Evolutionary conservation across 2,888 invertebrate genomes (phyloP).

Genomic region (Thelaira solivaga): DNA sequence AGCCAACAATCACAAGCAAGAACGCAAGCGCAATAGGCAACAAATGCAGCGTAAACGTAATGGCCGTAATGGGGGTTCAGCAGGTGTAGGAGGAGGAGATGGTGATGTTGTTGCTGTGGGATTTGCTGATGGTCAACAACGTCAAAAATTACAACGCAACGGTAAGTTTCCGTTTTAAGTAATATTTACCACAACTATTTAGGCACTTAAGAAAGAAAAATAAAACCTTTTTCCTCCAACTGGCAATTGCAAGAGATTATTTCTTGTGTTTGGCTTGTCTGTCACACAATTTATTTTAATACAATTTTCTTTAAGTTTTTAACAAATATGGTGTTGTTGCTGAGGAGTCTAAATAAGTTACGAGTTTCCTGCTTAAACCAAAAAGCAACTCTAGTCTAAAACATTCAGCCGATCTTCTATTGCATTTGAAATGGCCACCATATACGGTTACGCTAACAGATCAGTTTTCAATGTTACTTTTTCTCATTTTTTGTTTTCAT

Average conservation of each 20-base stretch:
- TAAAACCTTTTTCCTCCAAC: conserved; percentile 6
- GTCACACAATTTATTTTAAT: conserved; percentile 27
- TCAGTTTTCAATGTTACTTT: conserved; percentile 59
- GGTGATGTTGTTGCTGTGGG: conserved; percentile 1
- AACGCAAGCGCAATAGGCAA: conserved; percentile 64
- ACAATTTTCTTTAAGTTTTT: conserved; percentile 30
- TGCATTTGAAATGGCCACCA: conserved; percentile 46
- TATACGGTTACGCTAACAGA: conserved; percentile 60
- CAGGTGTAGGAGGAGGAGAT: conserved; percentile 7
- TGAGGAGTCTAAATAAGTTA: conserved; percentile 36
- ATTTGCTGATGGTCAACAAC: conserved; percentile 63
- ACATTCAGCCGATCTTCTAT: conserved; percentile 7
- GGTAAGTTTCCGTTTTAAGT: conserved; percentile 65
- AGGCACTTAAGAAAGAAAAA: background rate
- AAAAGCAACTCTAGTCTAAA: conserved; percentile 5
- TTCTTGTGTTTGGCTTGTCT: background rate
- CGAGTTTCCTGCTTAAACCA: conserved; percentile 58
- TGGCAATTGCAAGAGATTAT: background rate
- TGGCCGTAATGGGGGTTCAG: conserved; percentile 63
- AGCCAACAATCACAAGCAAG: conserved; percentile 31
- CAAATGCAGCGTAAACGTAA: conserved; percentile 61
- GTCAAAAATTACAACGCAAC: conserved; percentile 68
- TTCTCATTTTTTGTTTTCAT: too few species aligned
- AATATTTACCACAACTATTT: conserved; percentile 45
- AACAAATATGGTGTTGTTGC: conserved; percentile 50